Base-by-base conservation (phyloP, 2,113 vertebrate species). In the Sinocyclocheilus maitianheensis region DNA sequence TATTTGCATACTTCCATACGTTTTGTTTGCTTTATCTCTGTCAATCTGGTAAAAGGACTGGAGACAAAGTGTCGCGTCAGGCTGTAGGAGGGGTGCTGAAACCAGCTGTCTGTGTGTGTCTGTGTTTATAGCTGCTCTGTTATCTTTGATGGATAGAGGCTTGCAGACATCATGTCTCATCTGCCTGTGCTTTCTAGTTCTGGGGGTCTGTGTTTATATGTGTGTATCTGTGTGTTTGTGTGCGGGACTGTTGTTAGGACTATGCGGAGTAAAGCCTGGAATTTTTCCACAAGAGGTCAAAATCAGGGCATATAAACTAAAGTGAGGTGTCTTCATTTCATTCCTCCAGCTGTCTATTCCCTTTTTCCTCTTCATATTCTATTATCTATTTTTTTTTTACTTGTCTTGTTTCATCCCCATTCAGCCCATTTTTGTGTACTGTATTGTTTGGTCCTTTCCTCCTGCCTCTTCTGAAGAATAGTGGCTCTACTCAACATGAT, bases 11-110 rank as follows among this genome's bases (percentile, higher is more conserved):
- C 78, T 62, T 77, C 48, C 7, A 78, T 88, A 26, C 26, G 79
- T 55, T 81, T 85, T 81, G 55, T 51, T 77, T 51, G 46, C 53
- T 81, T 82, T 89, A 86, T 89, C 81, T 89, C 72, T 65, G 63
- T 71, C 81, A 71, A 88, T 90, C 87, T 84, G 79, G 86, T 86
- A 87, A 84, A 84, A 26, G 11, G 18, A 86, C 88, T 81, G 88
- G 69, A 91, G 91, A 90, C 90, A 86, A 58, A 82, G 85, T 89
- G 90, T 89, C 89, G 71, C 67, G 69, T 74, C 78, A 84, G 48
- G 75, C 37, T 80, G 55, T 69, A 60, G 76, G 75, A 69, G 63
- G 71, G 65, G 69, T 81, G 69, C 81, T 43, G 81, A 83, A 82
- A 69, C 80, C 65, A 53, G 43, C 71, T 82, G 62, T 84, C 72